Evolutionary conservation across 2,797 vertebrate genomes (phyloP), one percentile per base, ranked within the genome.

Genomic region (Carapus acus): DNA sequence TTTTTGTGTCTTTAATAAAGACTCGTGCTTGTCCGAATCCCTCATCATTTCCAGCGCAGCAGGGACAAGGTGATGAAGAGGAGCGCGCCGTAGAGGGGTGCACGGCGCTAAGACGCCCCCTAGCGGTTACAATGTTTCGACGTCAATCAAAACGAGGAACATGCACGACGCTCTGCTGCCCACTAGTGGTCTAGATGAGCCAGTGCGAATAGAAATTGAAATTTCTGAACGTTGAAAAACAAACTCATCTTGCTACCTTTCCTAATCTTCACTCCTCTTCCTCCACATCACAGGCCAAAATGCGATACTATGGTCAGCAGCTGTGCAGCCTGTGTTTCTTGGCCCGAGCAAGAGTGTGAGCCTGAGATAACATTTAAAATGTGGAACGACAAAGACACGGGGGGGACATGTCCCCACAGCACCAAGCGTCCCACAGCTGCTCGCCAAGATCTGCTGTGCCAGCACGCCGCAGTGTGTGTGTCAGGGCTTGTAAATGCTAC

Each of bases 51-150:
- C 29, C 37, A 33, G 31, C 24, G 31, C 31, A 33, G 31, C 8
- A 12, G 3, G 31, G 11, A 9, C 8, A 4, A 33, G 31, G n/a
- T 4, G 31, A 33, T 33, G 34, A 36, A 7, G 22, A 17, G 43
- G 43, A 29, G 3, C 14, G 15, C 17, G 14, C 16, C 3, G n/a
- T 3, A 27, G 9, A 9, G 24, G 9, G 21, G 1, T 38, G 43
- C 49, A 29, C 43, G 64, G 63, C 2, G 1, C 46, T 42, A 55
- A 68, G 67, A 79, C 79, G 78, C 75, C 49, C 75, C 60, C 79
- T 82, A 67, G 68, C 78, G 80, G 63, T 49, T 36, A 8, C 18
- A 43, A 51, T 2, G 43, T 53, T 21, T 59, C 55, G 52, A 16
- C 39, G 51, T 40, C 36, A 49, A 49, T 38, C 19, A 19, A 27